Evolutionary conservation across 1,140 invertebrate species (phyloP), one percentile per base, ranked within the genome.

Genomic region (Drosophila ironensis): DNA sequence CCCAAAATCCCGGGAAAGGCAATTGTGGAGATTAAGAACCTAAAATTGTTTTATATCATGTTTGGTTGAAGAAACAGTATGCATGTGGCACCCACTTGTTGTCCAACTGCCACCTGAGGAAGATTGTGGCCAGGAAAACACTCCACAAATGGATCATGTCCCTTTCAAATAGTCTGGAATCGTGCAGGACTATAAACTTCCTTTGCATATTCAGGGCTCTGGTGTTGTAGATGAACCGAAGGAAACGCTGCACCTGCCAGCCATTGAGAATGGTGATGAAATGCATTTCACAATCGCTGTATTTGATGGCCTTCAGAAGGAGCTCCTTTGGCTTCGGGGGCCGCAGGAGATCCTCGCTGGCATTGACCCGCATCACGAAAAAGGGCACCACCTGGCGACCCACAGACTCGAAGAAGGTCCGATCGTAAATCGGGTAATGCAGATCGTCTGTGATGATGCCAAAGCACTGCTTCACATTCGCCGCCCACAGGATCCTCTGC

Each of bases 81-180:
- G 1, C 3, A 2, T 25, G 72, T 41, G 9, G 48, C 25, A 68
- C 14, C 50, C 28, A 35, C 82, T 60, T 78, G 7, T 50, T 40
- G 1, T 61, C 37, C 30, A 28, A 9, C 1, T 72, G 35, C 0
- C 57, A 48, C 20, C 50, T 66, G 0, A 96, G 90, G 52, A 96
- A 96, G n/a, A 96, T 82, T 0, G 94, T 93, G 69, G 95, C 94
- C 1, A 95, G 91, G 16, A 95, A 94, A 63, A 93, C 92, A 33
- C 94, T 95, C 95, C 95, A 96, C 5, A 96, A 71, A 69, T 95
- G 94, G 70, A 93, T 91, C 57, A 94, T 90, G n/a, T 94, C 91
- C 41, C 91, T 90, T 12, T 90, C 87, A 50, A 96, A 93, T 0
- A 96, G 87, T 24, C 94, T 91, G 28, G 91, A 87, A 80, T 96